phyloP scores from a whole-genome alignment of 2,113 vertebrate species.

The Sclerurus mexicanus region DNA sequence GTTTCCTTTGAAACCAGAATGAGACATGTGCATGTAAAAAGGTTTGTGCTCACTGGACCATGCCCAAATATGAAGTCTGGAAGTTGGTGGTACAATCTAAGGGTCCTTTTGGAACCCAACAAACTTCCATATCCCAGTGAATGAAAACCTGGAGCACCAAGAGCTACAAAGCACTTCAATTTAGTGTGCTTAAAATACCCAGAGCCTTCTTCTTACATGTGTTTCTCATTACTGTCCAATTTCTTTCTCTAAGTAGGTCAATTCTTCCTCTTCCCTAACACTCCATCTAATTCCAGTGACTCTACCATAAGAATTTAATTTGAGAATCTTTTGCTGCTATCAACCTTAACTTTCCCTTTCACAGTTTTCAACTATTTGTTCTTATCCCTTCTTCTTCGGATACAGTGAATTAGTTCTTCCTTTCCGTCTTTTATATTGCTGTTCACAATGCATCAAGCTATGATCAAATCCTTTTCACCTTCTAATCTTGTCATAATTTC shows the following conservation, averaged over 20 bases:
- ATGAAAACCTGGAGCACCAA: not conserved
- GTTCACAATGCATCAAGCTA: not conserved
- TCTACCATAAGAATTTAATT: not conserved
- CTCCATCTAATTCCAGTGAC: not conserved
- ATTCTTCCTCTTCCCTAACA: not conserved
- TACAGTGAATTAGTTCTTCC: not conserved
- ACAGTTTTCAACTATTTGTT: not conserved
- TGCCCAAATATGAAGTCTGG: not conserved
- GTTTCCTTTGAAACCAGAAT: not conserved
- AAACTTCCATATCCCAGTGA: not conserved
- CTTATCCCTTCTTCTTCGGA: conserved; percentile 9
- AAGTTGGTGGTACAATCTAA: not conserved
- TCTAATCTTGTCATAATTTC: not conserved
- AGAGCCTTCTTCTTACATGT: not conserved
- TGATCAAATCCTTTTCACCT: not conserved
- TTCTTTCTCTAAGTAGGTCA: not conserved
- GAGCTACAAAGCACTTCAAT: not conserved
- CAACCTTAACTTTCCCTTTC: not conserved
- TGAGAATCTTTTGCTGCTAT: not conserved
- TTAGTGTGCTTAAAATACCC: not conserved
- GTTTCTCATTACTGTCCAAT: not conserved
- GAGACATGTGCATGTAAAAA: not conserved
- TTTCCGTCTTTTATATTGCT: not conserved
- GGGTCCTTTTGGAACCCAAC: not conserved
- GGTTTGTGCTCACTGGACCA: not conserved